Conservation (phyloP, 2,888 invertebrate genomes). For the Exephanes ischioxanthus region DNA sequence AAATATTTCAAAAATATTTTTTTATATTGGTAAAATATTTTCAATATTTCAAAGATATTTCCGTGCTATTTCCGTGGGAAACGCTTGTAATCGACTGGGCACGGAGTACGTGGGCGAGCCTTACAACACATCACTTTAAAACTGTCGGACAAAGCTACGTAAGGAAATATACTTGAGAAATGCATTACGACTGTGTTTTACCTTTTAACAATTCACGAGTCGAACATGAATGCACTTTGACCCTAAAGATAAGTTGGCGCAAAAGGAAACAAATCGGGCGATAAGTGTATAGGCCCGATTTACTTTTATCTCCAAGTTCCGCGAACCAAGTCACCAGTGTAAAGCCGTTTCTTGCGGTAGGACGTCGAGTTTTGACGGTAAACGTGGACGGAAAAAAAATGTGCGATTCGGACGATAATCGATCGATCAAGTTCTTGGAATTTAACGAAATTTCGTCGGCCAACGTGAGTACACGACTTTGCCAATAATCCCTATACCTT, state of each 20-base stretch:
- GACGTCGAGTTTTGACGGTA: conserved; percentile 8
- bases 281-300: conserved; percentile 4
- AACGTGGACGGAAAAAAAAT: conserved; percentile 35
- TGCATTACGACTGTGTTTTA: too few relatives aligned
- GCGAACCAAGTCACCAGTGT: not conserved
- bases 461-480: conserved; percentile 82
- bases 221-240: conserved; percentile 45
- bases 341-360: conserved; percentile 19
- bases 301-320: conserved; percentile 12
- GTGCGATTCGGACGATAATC: conserved; percentile 56
- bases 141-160: too few relatives aligned
- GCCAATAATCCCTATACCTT: not conserved
- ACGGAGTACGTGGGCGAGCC: too few relatives aligned
- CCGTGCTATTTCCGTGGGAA: too few relatives aligned
- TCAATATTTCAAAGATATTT: too few relatives aligned
- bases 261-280: conserved; percentile 28
- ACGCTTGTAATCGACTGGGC: too few relatives aligned
- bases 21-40: too few relatives aligned
- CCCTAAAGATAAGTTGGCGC: conserved; percentile 50
- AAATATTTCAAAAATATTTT: too few relatives aligned
- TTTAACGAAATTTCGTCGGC: conserved; percentile 85
- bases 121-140: too few relatives aligned
- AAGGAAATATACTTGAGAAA: too few relatives aligned
- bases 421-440: conserved; percentile 84
- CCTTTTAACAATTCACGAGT: not conserved